A percentile compares a stretch with the other conserved stretches of the same genome.
These are phyloP conservation scores for Drosophila affinis DNA, from an alignment of 2,888 invertebrate species.

Conservation along the genomic window DNA sequence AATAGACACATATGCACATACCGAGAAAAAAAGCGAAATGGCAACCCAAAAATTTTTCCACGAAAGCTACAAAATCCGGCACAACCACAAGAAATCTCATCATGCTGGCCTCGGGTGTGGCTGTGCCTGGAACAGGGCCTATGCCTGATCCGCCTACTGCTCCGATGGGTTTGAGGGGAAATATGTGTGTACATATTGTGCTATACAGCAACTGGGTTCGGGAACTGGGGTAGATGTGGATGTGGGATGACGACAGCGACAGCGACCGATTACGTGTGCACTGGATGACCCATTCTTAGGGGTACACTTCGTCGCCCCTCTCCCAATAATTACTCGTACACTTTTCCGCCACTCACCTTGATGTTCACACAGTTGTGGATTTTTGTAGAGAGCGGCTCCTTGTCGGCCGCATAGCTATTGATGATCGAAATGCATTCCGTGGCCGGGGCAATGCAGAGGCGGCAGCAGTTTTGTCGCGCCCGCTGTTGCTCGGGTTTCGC, in stretches of 20 bases:
- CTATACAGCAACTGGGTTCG: constrained; percentile 9
- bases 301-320: neutral
- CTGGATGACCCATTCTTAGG: constrained; percentile 1
- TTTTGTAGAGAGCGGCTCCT: constrained; percentile 83
- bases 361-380: constrained; percentile 83
- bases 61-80: neutral
- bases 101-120: constrained; percentile 15
- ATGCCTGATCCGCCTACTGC: constrained; percentile 1
- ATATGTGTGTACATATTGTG: constrained; percentile 28
- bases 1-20: neutral
- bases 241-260: constrained; percentile 3
- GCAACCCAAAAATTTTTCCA: neutral
- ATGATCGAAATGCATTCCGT: constrained; percentile 84
- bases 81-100: constrained; percentile 7
- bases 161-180: constrained; percentile 11
- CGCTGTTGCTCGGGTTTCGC: constrained; percentile 56
- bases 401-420: constrained; percentile 84
- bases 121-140: constrained; percentile 7
- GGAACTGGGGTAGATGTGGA: neutral
- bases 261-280: constrained; percentile 6
- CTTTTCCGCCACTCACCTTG: constrained; percentile 81
- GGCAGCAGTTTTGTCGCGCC: constrained; percentile 83
- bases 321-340: neutral
- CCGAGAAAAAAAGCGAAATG: neutral
- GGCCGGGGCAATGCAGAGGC: constrained; percentile 84